Evolutionary conservation across 2,113 vertebrate genomes (phyloP).

Genomic region (Promerops cafer): DNA sequence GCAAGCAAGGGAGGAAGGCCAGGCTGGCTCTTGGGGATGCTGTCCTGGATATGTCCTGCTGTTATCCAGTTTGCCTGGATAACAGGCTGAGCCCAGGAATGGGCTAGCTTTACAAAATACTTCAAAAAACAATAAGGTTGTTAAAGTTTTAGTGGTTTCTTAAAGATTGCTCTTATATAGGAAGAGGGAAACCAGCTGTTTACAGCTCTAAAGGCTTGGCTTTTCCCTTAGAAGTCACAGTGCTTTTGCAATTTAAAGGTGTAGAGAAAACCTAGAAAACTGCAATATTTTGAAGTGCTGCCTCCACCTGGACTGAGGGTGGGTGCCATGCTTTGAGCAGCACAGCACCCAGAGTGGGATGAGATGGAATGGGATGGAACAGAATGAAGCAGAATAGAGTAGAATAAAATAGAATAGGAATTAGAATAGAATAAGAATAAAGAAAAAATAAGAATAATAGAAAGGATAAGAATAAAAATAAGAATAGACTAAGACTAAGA

Average conservation of each 20-base stretch:
- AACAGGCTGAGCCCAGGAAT: neutral
- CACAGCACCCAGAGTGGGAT: neutral
- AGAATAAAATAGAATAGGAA: neutral
- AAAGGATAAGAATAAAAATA: neutral
- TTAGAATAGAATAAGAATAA: neutral
- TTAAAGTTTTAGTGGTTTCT: constrained; percentile 36
- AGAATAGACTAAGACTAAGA: too few species aligned
- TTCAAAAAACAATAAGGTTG: neutral
- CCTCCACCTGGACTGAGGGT: neutral
- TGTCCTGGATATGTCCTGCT: neutral
- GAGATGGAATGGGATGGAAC: neutral
- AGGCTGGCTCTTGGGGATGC: neutral
- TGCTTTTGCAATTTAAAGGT: constrained; percentile 17
- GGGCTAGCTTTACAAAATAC: neutral
- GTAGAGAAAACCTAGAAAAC: neutral
- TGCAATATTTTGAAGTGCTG: rapidly evolving
- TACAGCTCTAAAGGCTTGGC: neutral
- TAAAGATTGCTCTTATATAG: neutral
- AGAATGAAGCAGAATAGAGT: neutral
- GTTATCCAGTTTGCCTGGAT: neutral
- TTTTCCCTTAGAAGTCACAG: neutral
- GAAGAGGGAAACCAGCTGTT: constrained; percentile 51
- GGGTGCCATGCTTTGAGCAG: rapidly evolving
- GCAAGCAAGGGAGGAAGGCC: neutral
- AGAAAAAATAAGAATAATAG: neutral